These are phyloP conservation scores for Dolomedes plantarius DNA, from an alignment of 2,888 invertebrate genomes.

Conservation along the genomic window DNA sequence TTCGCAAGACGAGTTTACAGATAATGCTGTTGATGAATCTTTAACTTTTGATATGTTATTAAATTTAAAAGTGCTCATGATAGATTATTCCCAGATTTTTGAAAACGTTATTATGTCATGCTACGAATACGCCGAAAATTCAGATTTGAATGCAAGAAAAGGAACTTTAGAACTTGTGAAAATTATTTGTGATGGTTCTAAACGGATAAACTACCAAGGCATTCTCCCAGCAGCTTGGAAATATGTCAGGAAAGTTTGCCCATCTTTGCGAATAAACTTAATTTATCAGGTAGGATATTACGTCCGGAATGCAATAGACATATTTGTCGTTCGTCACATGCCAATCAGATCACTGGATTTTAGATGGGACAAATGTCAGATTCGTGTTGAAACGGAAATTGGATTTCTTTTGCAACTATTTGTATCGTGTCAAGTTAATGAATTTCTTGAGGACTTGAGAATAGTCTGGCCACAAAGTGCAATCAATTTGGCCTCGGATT, in stretches of 20 bases:
- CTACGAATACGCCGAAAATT: background rate
- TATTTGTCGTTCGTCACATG: background rate
- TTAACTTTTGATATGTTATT: background rate
- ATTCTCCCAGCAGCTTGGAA: background rate
- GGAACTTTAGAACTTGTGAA: background rate
- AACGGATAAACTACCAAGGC: background rate
- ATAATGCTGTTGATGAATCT: background rate
- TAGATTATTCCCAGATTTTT: background rate
- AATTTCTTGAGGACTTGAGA: background rate
- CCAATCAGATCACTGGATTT: background rate
- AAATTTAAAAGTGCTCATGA: background rate
- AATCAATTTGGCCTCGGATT: background rate
- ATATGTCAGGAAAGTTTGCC: background rate
- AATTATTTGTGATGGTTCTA: background rate
- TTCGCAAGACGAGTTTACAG: background rate
- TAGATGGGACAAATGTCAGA: background rate
- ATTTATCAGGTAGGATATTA: background rate
- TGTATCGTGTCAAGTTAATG: too few relatives aligned
- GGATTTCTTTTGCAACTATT: too few relatives aligned
- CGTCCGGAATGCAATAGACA: background rate
- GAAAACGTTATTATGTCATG: background rate
- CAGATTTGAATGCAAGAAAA: background rate
- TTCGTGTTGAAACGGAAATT: too few relatives aligned
- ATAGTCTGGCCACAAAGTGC: background rate
- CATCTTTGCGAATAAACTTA: background rate